These are phyloP conservation scores for Chloroclystis v-ata DNA, from an alignment of 2,888 invertebrate genomes.

Conservation along the genomic window DNA sequence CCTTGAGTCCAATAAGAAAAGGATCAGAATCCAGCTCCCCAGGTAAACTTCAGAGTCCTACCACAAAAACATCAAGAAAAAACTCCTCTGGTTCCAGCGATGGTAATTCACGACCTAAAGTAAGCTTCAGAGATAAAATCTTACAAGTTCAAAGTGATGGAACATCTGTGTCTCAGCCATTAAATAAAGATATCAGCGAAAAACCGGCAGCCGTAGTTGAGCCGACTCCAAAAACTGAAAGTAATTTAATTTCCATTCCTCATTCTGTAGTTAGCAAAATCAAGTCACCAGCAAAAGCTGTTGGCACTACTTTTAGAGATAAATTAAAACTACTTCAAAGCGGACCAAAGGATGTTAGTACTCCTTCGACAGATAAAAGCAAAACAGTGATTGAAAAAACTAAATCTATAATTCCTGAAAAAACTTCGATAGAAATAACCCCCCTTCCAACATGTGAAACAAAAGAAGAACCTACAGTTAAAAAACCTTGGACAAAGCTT, in stretches of 20 bases:
- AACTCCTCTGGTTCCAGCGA: constrained; percentile 71
- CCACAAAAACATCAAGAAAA: constrained; percentile 67
- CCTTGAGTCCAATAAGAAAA: constrained; percentile 70
- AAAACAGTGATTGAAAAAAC: constrained; percentile 36
- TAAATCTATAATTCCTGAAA: constrained; percentile 48
- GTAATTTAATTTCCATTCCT: constrained; percentile 69
- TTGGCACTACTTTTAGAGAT: constrained; percentile 69
- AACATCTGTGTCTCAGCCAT: constrained; percentile 66
- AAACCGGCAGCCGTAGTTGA: constrained; percentile 68
- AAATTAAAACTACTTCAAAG: constrained; percentile 70
- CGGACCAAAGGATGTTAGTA: constrained; percentile 54
- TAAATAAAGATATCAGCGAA: constrained; percentile 61
- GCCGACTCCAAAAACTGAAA: constrained; percentile 68
- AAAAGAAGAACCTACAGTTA: constrained; percentile 58
- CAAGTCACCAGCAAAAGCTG: constrained; percentile 71
- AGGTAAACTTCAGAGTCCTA: constrained; percentile 70
- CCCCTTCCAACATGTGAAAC: constrained; percentile 47
- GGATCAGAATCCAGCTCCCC: constrained; percentile 71
- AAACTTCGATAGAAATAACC: constrained; percentile 51
- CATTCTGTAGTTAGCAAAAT: constrained; percentile 75
- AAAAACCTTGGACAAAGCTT: constrained; percentile 86
- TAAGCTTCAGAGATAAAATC: constrained; percentile 80
- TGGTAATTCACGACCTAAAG: constrained; percentile 72
- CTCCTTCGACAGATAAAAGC: constrained; percentile 42
- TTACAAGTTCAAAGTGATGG: constrained; percentile 77